Base-by-base conservation (phyloP, 2,888 invertebrate species). In the Caenorhabditis drosophilae region DNA sequence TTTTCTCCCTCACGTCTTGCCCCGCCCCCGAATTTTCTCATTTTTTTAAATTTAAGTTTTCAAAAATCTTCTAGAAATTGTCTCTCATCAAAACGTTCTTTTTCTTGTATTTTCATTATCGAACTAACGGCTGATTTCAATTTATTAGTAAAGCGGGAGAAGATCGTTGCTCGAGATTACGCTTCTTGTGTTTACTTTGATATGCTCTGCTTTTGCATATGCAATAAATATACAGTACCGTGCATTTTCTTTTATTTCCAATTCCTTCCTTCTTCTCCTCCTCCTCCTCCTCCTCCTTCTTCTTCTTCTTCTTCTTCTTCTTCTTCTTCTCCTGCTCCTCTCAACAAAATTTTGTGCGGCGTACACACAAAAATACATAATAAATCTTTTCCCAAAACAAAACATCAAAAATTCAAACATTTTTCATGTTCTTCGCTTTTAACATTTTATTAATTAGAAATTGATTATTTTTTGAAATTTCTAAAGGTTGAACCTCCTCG, bases 181-280 rank as follows among this genome's bases (percentile, higher is more conserved):
- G 59, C 36, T 59, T n/a, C n/a, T n/a, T n/a, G n/a, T 60, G 45
- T 60, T 60, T 60, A 54, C 54, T 60, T 54, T 60, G 60, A 60
- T 60, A 60, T 60, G 50, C 60, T 52, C 42, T 44, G 60, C 60
- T 60, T 60, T 54, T 60, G 54, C 60, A 60, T 54, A 53, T 54
- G 60, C 59, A 60, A 60, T n/a, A 60, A 49, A 53, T 60, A 60
- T 60, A 60, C 60, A 54, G 60, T 60, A 22, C 34, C 4, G n/a
- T 36, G 36, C 31, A 31, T 31, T 31, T 31, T 12, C 12, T 31
- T 9, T 31, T 31, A 31, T 6, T 31, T 31, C 31, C 31, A 31
- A n/a, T 12, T 31, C 23, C 34, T 16, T 23, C 27, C 34, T 47
- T 47, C 27, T 47, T 31, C 47, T 47, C 7, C 36, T 36, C 2